phyloP scores from a whole-genome alignment of 2,888 invertebrate genomes.

The Peribatodes rhomboidaria region DNA sequence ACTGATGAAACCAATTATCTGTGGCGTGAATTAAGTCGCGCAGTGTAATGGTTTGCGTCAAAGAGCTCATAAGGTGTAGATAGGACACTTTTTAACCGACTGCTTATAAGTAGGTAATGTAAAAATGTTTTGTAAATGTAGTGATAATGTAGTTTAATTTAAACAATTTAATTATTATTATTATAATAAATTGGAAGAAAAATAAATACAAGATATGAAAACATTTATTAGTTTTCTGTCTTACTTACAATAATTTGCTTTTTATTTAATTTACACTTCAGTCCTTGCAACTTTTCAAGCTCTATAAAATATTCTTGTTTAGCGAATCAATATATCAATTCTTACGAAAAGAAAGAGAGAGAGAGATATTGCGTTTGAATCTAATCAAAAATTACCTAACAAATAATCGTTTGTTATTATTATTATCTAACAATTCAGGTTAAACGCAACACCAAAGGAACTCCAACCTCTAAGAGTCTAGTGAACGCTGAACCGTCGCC shows the following conservation, averaged over 20 bases:
- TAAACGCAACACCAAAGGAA: conserved; percentile 27
- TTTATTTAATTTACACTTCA: too few relatives aligned
- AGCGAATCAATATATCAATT: too few relatives aligned
- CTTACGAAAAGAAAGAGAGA: background rate
- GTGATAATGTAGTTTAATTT: too few relatives aligned
- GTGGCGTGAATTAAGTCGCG: conserved; percentile 73
- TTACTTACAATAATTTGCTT: too few relatives aligned
- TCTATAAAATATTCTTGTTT: too few relatives aligned
- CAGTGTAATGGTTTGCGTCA: conserved; percentile 58
- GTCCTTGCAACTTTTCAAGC: too few relatives aligned
- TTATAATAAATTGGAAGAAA: too few relatives aligned
- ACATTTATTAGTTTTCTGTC: too few relatives aligned
- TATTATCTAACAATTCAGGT: conserved; percentile 36
- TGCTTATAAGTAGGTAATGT: too few relatives aligned
- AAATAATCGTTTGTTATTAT: background rate
- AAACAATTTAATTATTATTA: too few relatives aligned
- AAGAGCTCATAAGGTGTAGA: conserved; percentile 48
- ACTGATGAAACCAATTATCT: conserved; percentile 77
- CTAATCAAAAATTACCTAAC: background rate
- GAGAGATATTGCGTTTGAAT: background rate
- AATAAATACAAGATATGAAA: too few relatives aligned
- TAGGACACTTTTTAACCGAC: background rate
- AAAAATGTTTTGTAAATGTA: too few relatives aligned
- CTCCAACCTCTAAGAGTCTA: conserved; percentile 42
- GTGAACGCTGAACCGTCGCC: conserved; percentile 60